Evolutionary conservation across 2,888 invertebrate genomes (phyloP), one percentile per base, ranked within the genome.

Genomic region (Trachelus tabidus): DNA sequence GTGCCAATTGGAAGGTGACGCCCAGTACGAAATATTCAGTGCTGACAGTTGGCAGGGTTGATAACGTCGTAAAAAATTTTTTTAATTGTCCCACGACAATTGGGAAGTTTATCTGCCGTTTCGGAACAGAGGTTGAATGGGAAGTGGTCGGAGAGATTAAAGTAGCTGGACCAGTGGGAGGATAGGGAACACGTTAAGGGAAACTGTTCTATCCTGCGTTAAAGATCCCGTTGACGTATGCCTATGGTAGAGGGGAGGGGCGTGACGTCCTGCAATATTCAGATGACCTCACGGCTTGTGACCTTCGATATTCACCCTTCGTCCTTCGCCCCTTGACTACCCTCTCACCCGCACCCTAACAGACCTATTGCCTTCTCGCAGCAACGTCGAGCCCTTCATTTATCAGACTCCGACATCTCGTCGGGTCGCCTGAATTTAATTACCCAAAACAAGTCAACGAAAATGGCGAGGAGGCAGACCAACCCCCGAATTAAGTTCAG

Each of bases 361-460:
- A 6, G 40, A 15, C 15, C 6, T 3, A 69, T 79, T 78, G 83
- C 81, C 79, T 75, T 81, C 11, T 81, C 68, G 71, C 68, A 78
- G 81, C 74, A 83, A 82, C 74, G 77, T 76, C 76, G 80, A 85
- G 83, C 86, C 84, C 83, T 87, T 88, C 87, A 86, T 87, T 88
- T 87, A 87, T 87, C 87, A 87, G 86, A 77, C 84, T 86, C 86
- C 85, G 87, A 87, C 87, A 86, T 87, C 86, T 83, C 86, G 85
- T 84, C 81, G 84, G 85, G 84, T 82, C 82, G 82, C 84, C 84
- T 79, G 84, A 83, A 87, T 87, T 87, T 87, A 88, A 87, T 87
- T 87, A 87, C 84, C 86, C 86, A 87, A 87, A 85, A 85, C 85
- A 84, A 87, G 85, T 84, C 81, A 83, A 77, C 82, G 81, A 83